Conservation (phyloP, 2,113 vertebrate genomes). For the Halichoeres trimaculatus region DNA sequence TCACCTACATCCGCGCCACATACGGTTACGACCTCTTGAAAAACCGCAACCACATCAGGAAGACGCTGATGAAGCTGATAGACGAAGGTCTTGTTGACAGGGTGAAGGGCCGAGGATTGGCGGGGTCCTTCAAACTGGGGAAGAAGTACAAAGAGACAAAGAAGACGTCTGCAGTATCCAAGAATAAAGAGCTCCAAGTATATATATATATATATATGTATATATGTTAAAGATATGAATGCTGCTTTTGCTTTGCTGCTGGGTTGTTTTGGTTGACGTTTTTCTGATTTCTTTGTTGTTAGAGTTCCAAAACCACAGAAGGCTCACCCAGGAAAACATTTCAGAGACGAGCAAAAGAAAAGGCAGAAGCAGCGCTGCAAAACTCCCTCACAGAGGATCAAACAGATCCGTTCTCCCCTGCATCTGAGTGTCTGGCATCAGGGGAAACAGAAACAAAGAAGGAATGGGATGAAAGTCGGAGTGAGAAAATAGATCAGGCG, state of each 20-base stretch:
- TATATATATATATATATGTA: no score
- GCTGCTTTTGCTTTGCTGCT: background rate
- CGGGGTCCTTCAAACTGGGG: constrained; percentile 94
- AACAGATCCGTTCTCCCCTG: constrained; percentile 29
- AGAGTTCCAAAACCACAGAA: constrained; percentile 65
- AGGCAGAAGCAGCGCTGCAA: constrained; percentile 68
- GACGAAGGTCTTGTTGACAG: constrained; percentile 90
- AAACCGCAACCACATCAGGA: constrained; percentile 91
- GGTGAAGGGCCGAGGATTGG: constrained; percentile 94
- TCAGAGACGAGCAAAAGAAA: constrained; percentile 75
- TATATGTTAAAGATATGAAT: background rate
- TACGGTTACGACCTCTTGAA: constrained; percentile 91
- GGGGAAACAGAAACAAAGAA: constrained; percentile 31
- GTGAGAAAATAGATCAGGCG: constrained; percentile 20
- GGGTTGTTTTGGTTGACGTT: background rate
- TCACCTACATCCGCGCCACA: constrained; percentile 90
- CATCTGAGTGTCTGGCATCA: constrained; percentile 2
- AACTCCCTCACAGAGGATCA: constrained; percentile 66
- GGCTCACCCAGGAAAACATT: constrained; percentile 71
- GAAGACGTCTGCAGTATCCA: constrained; percentile 80
- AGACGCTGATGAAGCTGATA: constrained; percentile 90
- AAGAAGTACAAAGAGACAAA: constrained; percentile 94
- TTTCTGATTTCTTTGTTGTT: constrained; percentile 1
- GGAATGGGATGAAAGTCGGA: constrained; percentile 29
- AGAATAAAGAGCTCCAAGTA: constrained; percentile 25